Evolutionary conservation across 2,888 invertebrate species (phyloP).

Genomic region (Lithophane ornitopus): DNA sequence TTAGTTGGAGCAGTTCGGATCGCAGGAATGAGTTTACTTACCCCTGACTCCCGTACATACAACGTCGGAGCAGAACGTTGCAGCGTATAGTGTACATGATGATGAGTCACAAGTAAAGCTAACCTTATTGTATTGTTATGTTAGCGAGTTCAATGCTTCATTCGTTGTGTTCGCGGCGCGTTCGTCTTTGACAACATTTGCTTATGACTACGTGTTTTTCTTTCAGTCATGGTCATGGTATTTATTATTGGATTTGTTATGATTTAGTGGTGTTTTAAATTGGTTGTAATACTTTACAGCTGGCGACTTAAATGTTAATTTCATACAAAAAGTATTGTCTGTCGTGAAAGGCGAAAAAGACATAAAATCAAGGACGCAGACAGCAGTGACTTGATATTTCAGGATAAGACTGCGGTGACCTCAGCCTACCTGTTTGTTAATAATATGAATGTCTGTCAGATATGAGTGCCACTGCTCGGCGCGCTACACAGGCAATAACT

Average conservation of each 20-base stretch:
- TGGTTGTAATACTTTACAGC: not conserved
- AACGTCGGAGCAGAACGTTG: no score
- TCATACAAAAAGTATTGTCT: not conserved
- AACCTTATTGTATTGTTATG: slow-evolving; percentile 13
- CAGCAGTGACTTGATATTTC: not conserved
- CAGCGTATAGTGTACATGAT: not conserved
- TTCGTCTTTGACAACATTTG: not conserved
- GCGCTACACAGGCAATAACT: slow-evolving; percentile 96
- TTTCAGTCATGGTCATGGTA: not conserved
- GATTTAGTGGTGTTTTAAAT: not conserved
- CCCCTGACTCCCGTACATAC: not conserved
- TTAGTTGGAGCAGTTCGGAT: not conserved
- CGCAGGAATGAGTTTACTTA: not conserved
- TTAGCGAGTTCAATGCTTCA: slow-evolving; percentile 40
- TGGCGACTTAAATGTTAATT: not conserved
- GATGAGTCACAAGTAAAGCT: slow-evolving; percentile 31
- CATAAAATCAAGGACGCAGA: not conserved
- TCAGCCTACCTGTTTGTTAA: not conserved
- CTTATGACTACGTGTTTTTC: slow-evolving; percentile 2
- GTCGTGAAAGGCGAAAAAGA: not conserved
- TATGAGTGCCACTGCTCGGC: slow-evolving; percentile 96
- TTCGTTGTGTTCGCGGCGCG: slow-evolving; percentile 29
- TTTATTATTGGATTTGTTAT: not conserved
- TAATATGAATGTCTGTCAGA: slow-evolving; percentile 69
- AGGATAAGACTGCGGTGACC: not conserved